Conservation (phyloP, 2,797 vertebrate species). For the Phyllotis vaccarum region DNA sequence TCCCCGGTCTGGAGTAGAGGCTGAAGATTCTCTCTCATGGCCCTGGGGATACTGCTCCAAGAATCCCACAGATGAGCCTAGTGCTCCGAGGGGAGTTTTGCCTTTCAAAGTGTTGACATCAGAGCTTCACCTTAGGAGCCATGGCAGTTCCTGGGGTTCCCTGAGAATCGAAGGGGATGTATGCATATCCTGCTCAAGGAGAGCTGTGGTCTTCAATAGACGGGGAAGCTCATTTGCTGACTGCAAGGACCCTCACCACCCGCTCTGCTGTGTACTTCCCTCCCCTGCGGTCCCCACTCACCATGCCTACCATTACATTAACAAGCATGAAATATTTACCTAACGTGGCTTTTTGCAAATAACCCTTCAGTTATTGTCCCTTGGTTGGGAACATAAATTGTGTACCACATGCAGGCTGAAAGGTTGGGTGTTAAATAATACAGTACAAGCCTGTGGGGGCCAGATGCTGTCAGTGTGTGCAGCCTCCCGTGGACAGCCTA, state of each 20-base stretch:
- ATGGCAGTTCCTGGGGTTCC: not conserved
- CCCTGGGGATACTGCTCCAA: not conserved
- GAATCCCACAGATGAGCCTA: not conserved
- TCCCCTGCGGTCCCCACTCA: not conserved
- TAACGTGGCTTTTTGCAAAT: slow-evolving; percentile 83
- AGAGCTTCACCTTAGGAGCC: not conserved
- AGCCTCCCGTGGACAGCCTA: not conserved
- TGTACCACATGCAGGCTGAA: slow-evolving; percentile 63
- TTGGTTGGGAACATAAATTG: slow-evolving; percentile 78
- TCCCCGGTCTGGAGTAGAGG: not conserved
- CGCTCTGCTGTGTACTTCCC: too few species aligned
- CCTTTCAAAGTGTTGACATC: not conserved
- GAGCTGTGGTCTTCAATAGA: not conserved
- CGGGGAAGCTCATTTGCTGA: accelerated
- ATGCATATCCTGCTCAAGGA: not conserved
- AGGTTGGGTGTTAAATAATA: slow-evolving; percentile 82
- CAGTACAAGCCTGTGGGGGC: slow-evolving; percentile 19
- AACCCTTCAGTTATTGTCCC: slow-evolving; percentile 73
- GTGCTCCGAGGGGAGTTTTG: accelerated
- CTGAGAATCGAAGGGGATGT: not conserved
- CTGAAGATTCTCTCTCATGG: not conserved
- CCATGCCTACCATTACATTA: slow-evolving; percentile 73
- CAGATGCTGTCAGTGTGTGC: slow-evolving; percentile 27
- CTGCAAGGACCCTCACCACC: accelerated
- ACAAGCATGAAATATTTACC: slow-evolving; percentile 85